Conservation (phyloP, 2,888 invertebrate species). For the Leptarthrus brevirostris region DNA sequence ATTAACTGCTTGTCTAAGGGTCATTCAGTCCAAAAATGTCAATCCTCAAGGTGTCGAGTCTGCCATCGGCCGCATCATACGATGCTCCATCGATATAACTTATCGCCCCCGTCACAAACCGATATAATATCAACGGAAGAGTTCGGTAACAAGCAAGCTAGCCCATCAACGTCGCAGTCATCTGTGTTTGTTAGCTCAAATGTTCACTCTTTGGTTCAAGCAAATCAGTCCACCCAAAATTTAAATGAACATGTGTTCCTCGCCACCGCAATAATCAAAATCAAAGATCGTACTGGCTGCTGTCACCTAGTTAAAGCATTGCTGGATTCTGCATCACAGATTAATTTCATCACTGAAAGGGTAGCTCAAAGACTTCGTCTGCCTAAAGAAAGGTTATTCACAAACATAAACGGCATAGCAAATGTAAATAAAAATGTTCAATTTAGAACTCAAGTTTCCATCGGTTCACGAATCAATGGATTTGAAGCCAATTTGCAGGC, state of each 20-base stretch:
- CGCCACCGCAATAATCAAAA: constrained; percentile 27
- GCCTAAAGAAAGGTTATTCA: neutral
- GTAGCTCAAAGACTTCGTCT: neutral
- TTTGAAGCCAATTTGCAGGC: no score
- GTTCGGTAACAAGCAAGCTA: neutral
- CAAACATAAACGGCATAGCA: constrained; percentile 8
- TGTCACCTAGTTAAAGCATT: constrained; percentile 15
- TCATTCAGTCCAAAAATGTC: no score
- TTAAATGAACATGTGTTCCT: neutral
- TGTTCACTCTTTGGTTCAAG: no score
- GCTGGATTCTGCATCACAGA: constrained; percentile 44
- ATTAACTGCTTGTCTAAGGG: neutral
- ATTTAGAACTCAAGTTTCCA: constrained; percentile 8
- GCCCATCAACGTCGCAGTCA: no score
- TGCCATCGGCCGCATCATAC: no score
- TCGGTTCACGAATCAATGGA: no score
- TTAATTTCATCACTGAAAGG: constrained; percentile 25
- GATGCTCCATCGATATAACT: no score
- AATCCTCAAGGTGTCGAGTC: no score
- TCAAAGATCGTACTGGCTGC: neutral
- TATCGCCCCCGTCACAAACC: no score
- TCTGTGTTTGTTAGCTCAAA: no score
- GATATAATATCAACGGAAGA: neutral
- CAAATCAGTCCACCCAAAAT: neutral
- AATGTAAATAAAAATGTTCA: neutral